These are phyloP conservation scores for Brachionus angularis DNA, from an alignment of 1,140 invertebrate species.

Conservation along the genomic window DNA sequence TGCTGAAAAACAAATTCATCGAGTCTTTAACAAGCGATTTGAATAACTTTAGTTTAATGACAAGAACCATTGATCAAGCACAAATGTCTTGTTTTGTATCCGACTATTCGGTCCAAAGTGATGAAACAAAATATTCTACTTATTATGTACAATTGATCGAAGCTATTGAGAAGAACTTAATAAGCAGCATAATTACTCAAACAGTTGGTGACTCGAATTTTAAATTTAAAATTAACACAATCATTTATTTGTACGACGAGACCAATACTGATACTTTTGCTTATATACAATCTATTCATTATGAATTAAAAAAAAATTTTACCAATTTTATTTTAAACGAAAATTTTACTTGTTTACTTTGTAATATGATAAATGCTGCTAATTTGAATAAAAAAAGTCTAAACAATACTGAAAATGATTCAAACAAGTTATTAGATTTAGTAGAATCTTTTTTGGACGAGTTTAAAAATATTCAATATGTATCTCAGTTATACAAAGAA, in stretches of 20 bases:
- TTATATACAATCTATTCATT: conserved; percentile 33
- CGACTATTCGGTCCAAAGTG: conserved; percentile 12
- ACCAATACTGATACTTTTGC: conserved; percentile 36
- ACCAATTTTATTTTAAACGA: conserved; percentile 1
- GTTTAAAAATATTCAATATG: conserved; percentile 17
- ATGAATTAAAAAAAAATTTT: conserved; percentile 20
- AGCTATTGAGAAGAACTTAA: conserved; percentile 6
- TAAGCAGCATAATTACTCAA: not conserved
- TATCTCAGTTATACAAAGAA: conserved; percentile 13
- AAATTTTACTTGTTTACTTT: conserved; percentile 20
- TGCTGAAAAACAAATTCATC: conserved; percentile 39
- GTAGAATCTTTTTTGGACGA: conserved; percentile 22
- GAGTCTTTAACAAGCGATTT: conserved; percentile 28
- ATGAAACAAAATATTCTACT: conserved; percentile 8
- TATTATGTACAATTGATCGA: conserved; percentile 38
- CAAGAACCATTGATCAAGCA: not conserved
- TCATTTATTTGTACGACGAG: conserved; percentile 40
- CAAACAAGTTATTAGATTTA: not conserved
- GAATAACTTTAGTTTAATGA: conserved; percentile 42
- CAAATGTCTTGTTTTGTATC: conserved; percentile 31
- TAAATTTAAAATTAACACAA: not conserved
- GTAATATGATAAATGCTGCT: conserved; percentile 39
- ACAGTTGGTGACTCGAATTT: not conserved
- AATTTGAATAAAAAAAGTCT: not conserved
- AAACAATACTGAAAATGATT: not conserved